Evolutionary conservation across 2,888 invertebrate genomes (phyloP), one percentile per base, ranked within the genome.

Genomic region (Nycteola revayana): DNA sequence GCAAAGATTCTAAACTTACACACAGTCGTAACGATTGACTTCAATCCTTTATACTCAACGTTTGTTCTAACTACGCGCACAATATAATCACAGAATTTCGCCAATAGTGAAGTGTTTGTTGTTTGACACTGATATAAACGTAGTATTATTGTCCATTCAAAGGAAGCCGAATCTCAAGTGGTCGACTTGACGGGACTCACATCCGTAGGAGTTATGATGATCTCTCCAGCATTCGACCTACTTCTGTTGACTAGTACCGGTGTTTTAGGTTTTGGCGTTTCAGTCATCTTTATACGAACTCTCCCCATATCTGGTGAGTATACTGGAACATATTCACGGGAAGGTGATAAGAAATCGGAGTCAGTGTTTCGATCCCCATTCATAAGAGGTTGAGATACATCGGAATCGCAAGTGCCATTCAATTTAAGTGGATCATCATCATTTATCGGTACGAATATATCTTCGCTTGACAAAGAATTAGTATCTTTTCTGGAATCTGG

Each of bases 181-280:
- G 83, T 85, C 37, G 86, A 76, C 54, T 85, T 85, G 46, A 73
- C 76, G 35, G 61, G 52, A 41, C 70, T 79, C 23, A 53, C 74
- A 31, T 80, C 80, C 35, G 91, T 78, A 28, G 91, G 91, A 51
- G 94, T 94, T 66, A 94, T 92, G 57, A 94, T 92, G 57, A 94
- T 93, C 49, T 93, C 93, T 50, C 94, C 95, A 44, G 93, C 93
- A 72, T 93, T 93, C 29, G 94, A 93, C 57, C 92, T 89, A 80
- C 92, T 92, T 75, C 94, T 92, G 62, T 93, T 94, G 64, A 95
- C 94, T 69, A 95, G 88, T 73, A 94, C 90, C 18, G 95, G 95
- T n/a, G 95, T 95, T 80, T 94, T 94, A 26, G 94, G 95, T 65
- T 93, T 94, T 1, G 94, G 94, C 37, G 93, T 93, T 72, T 95